These are phyloP conservation scores for Aplysina aerophoba DNA, from an alignment of 37 sponge, comb jelly and placozoan species.

Conservation along the genomic window DNA sequence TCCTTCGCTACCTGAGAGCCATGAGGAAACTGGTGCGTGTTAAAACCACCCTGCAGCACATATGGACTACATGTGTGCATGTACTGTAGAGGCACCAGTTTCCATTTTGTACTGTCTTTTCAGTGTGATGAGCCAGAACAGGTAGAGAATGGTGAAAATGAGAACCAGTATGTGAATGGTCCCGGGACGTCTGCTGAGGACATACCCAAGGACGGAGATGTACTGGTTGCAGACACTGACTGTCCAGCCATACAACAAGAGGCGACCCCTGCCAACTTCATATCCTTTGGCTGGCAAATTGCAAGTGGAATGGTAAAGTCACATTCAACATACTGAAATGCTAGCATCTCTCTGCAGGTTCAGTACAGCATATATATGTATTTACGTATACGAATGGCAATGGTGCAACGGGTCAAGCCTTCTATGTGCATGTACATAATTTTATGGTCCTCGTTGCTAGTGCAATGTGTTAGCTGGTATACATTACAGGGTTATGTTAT, in stretches of 20 bases:
- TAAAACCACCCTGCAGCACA: not conserved
- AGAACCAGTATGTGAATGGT: constrained; percentile 32
- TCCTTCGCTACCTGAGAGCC: constrained; percentile 19
- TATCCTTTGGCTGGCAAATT: constrained; percentile 82
- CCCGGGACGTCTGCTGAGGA: not conserved
- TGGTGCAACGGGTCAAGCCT: no score
- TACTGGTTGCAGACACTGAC: not conserved
- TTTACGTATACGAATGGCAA: no score
- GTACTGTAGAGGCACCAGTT: not conserved
- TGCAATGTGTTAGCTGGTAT: no score
- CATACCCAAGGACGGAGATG: not conserved
- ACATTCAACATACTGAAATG: no score
- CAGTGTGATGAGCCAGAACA: not conserved
- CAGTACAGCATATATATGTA: no score
- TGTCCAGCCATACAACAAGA: not conserved
- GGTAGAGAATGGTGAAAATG: not conserved
- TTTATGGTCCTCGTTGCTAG: no score
- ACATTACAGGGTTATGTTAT: no score
- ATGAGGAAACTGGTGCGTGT: constrained; percentile 18
- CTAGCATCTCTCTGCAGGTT: no score
- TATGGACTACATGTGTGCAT: not conserved
- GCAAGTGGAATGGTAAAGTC: constrained; percentile 81
- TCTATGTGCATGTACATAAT: no score
- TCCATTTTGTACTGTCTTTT: not conserved
- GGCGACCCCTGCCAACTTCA: constrained; percentile 47